Conservation (phyloP, 2,113 vertebrate species). For the Rhinogobius similis region DNA sequence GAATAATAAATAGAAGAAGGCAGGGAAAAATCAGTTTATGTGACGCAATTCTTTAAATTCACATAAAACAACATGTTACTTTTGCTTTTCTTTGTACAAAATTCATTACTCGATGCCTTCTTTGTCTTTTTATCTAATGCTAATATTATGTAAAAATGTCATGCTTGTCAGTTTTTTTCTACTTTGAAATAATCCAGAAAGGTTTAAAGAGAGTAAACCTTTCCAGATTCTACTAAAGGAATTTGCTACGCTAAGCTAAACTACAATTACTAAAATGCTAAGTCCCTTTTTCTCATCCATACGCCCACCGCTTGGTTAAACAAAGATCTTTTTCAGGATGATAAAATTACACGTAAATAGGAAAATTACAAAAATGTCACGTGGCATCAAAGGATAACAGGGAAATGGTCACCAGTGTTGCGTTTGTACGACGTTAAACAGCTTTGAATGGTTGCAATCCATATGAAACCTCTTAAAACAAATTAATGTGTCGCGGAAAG, state of each 20-base stretch:
- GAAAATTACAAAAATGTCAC: slow-evolving; percentile 60
- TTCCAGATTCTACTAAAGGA: slow-evolving; percentile 12
- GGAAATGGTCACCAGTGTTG: slow-evolving; percentile 16
- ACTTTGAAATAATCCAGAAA: neutral
- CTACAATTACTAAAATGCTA: slow-evolving; percentile 55
- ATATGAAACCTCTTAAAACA: neutral
- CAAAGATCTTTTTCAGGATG: slow-evolving; percentile 58
- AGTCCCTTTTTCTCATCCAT: slow-evolving; percentile 77
- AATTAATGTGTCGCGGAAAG: neutral
- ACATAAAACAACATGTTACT: slow-evolving; percentile 31
- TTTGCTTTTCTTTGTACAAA: slow-evolving; percentile 38
- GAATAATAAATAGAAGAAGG: slow-evolving; percentile 22
- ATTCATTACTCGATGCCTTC: slow-evolving; percentile 26
- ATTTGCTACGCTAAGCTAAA: slow-evolving; percentile 49
- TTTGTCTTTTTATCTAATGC: slow-evolving; percentile 39
- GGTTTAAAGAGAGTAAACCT: neutral
- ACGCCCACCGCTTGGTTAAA: slow-evolving; percentile 73
- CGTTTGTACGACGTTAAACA: slow-evolving; percentile 35
- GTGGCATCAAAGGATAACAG: slow-evolving; percentile 27
- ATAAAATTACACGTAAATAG: slow-evolving; percentile 63
- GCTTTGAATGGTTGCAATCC: slow-evolving; percentile 6
- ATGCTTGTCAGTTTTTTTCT: slow-evolving; percentile 3
- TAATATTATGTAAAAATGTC: slow-evolving; percentile 45
- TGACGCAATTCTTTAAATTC: slow-evolving; percentile 20
- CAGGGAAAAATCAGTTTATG: slow-evolving; percentile 25